A percentile compares a stretch with the other conserved stretches of the same genome.
phyloP scores from a whole-genome alignment of 2,113 vertebrate species.

The Grallaria varia region DNA sequence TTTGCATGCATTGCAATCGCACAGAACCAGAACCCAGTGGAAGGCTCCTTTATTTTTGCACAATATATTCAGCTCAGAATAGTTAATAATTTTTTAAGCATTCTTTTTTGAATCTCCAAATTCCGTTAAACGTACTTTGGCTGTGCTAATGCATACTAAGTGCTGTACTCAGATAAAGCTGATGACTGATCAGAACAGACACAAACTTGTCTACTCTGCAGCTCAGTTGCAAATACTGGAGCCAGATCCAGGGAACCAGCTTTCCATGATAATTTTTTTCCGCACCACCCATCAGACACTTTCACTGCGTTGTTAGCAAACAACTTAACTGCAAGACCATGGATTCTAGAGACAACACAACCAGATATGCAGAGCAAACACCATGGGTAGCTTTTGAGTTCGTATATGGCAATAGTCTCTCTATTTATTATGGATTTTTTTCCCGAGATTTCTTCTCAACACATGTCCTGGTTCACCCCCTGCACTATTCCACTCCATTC shows the following conservation, averaged over 20 bases:
- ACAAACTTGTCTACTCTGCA: conserved; percentile 25
- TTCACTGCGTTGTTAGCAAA: conserved; percentile 66
- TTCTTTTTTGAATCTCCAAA: not conserved
- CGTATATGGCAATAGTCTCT: conserved; percentile 78
- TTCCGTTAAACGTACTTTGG: conserved; percentile 35
- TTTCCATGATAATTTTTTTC: conserved; percentile 51
- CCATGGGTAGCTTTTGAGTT: conserved; percentile 76
- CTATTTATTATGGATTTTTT: conserved; percentile 50
- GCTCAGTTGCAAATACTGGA: conserved; percentile 49
- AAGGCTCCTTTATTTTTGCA: conserved; percentile 64
- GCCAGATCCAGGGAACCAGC: conserved; percentile 65
- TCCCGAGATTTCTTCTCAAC: conserved; percentile 55
- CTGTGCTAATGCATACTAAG: conserved; percentile 54
- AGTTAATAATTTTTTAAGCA: not conserved
- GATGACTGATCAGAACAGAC: conserved; percentile 57
- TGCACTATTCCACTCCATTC: conserved; percentile 4
- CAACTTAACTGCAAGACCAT: conserved; percentile 70
- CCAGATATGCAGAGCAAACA: conserved; percentile 78
- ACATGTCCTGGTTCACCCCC: conserved; percentile 52
- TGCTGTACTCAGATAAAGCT: conserved; percentile 39
- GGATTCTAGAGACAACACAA: conserved; percentile 77
- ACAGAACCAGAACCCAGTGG: conserved; percentile 67
- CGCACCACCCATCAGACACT: conserved; percentile 41
- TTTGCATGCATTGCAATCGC: conserved; percentile 72
- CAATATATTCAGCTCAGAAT: conserved; percentile 29